Evolutionary conservation across 2,888 invertebrate species (phyloP).

Genomic region (Crocallis elinguaria): DNA sequence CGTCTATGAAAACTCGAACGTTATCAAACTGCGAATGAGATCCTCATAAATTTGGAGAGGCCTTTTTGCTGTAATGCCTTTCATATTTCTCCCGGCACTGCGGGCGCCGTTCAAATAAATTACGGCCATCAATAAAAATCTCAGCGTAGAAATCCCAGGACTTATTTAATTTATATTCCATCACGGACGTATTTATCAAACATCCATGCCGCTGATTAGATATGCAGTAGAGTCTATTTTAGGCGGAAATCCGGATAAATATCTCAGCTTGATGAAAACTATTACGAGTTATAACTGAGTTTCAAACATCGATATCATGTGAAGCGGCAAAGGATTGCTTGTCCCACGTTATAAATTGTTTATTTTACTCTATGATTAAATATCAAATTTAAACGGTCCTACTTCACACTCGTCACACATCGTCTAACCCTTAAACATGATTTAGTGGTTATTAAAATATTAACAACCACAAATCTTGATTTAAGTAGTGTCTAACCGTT

Average conservation of each 20-base stretch:
- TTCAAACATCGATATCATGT: too few relatives aligned
- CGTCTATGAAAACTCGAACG: constrained; percentile 53
- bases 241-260: constrained; percentile 12
- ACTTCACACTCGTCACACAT: too few relatives aligned
- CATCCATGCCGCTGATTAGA: constrained; percentile 51
- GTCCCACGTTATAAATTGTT: too few relatives aligned
- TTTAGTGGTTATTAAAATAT: too few relatives aligned
- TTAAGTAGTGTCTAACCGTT: too few relatives aligned
- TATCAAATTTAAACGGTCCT: too few relatives aligned
- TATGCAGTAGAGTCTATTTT: constrained; percentile 37
- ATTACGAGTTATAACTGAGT: too few relatives aligned
- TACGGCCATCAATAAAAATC: constrained; percentile 84
- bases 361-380: too few relatives aligned
- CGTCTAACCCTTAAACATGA: too few relatives aligned
- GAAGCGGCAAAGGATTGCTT: too few relatives aligned
- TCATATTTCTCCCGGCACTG: constrained; percentile 82
- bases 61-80: constrained; percentile 83
- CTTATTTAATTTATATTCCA: constrained; percentile 85
- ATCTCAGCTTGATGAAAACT: neutral
- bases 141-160: constrained; percentile 75
- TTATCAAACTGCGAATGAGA: constrained; percentile 78
- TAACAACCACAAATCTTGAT: too few relatives aligned
- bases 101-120: constrained; percentile 83
- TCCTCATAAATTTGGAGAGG: constrained; percentile 82
- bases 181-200: constrained; percentile 79